Conservation (phyloP, 1,140 invertebrate genomes). For the Zaprionus capensis region DNA sequence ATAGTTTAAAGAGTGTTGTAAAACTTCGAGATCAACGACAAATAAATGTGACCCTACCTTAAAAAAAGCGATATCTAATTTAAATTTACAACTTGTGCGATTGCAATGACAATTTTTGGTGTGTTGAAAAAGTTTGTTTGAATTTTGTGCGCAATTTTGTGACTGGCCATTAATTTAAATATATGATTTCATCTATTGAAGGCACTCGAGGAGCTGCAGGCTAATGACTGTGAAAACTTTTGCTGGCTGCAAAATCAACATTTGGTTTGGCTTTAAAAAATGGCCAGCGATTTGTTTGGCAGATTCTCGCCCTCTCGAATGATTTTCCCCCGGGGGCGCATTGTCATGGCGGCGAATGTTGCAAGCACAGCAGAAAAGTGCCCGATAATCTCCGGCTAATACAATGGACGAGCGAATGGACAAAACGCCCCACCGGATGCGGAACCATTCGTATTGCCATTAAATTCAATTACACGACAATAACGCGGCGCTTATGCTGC, state of each 20-base stretch:
- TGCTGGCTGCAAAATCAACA: conserved; percentile 12
- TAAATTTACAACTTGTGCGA: not conserved
- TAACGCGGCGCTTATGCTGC: conserved; percentile 74
- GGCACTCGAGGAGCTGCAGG: not conserved
- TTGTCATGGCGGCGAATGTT: conserved; percentile 39
- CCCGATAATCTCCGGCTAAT: conserved; percentile 73
- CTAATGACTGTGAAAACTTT: conserved; percentile 7
- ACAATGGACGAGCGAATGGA: conserved; percentile 68
- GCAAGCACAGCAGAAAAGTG: conserved; percentile 65
- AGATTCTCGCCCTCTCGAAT: not conserved
- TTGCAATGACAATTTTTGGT: conserved; percentile 1
- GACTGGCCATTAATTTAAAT: conserved; percentile 5
- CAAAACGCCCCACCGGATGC: conserved; percentile 48
- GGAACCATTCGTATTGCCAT: conserved; percentile 66
- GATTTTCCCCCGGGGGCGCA: conserved; percentile 34
- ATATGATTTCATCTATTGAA: conserved; percentile 4
- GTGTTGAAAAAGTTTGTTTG: conserved; percentile 5
- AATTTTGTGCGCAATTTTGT: not conserved
- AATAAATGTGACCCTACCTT: not conserved
- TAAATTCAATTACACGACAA: conserved; percentile 82
- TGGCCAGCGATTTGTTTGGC: not conserved
- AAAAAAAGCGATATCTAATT: not conserved
- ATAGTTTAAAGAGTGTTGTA: not conserved
- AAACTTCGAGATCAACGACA: not conserved
- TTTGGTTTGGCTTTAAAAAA: conserved; percentile 16